Conservation (phyloP, 2,797 vertebrate species). For the Hippocampus kuda region DNA sequence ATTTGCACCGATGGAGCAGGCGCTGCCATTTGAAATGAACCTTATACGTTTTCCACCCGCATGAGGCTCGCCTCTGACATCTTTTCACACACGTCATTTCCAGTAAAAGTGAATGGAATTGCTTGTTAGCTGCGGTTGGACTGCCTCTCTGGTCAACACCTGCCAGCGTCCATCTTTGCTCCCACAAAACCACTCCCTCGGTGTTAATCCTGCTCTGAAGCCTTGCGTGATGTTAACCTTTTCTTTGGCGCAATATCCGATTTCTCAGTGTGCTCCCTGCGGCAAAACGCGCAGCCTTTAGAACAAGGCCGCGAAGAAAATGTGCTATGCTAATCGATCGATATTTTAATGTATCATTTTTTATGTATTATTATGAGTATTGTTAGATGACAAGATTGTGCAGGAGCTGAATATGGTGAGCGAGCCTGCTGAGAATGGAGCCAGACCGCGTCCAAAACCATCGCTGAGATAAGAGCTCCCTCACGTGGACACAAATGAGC, state of each 20-base stretch:
- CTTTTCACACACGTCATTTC: constrained; percentile 23
- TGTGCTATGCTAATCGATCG: neutral
- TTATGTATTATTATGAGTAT: too few species aligned
- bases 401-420: neutral
- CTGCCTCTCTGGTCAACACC: constrained; percentile 71
- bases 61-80: constrained; percentile 27
- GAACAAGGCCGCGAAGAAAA: neutral
- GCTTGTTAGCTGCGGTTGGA: constrained; percentile 46
- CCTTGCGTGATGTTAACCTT: constrained; percentile 33
- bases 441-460: neutral
- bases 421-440: neutral
- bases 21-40: constrained; percentile 41
- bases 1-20: constrained; percentile 4
- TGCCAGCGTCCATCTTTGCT: constrained; percentile 56
- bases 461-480: constrained; percentile 48
- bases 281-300: neutral
- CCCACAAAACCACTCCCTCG: constrained; percentile 7
- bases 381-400: neutral
- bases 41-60: constrained; percentile 3
- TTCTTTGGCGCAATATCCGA: constrained; percentile 32
- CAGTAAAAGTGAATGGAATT: constrained; percentile 64
- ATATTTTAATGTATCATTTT: too few species aligned
- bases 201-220: constrained; percentile 46
- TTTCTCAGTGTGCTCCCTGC: constrained; percentile 26
- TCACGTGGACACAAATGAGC: constrained; percentile 49